Conservation (phyloP, 2,888 invertebrate species). For the Eupeodes latifasciatus region DNA sequence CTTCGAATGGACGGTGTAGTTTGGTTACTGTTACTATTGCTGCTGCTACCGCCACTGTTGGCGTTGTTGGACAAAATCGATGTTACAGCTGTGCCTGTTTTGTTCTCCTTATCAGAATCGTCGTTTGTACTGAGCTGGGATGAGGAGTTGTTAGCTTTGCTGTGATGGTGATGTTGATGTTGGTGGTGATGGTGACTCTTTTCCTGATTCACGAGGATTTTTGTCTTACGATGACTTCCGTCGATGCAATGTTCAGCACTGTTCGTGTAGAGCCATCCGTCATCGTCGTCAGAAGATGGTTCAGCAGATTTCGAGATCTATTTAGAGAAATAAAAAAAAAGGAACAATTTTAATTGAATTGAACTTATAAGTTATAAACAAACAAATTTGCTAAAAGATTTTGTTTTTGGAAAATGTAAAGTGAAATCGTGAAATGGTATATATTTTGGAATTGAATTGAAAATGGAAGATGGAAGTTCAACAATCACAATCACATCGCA, state of each 20-base stretch:
- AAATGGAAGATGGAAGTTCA: constrained; percentile 38
- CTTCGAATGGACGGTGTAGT: constrained; percentile 69
- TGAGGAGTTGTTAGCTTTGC: constrained; percentile 42
- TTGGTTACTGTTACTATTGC: constrained; percentile 58
- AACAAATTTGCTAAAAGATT: constrained; percentile 52
- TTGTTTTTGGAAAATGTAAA: constrained; percentile 14
- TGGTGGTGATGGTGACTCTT: constrained; percentile 46
- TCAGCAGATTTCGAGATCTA: constrained; percentile 84
- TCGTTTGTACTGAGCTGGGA: constrained; percentile 77
- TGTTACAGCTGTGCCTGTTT: constrained; percentile 79
- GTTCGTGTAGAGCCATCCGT: constrained; percentile 82
- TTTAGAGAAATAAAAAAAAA: constrained; percentile 1
- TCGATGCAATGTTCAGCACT: constrained; percentile 62
- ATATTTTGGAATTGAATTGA: constrained; percentile 3
- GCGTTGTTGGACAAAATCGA: constrained; percentile 61
- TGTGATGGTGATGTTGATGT: constrained; percentile 77
- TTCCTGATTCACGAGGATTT: constrained; percentile 79
- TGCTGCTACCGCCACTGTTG: constrained; percentile 7
- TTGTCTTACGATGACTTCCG: constrained; percentile 44
- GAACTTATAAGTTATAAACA: constrained; percentile 20
- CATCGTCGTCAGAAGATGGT: constrained; percentile 87
- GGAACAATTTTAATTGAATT: constrained; percentile 58
- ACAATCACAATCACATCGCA: constrained; percentile 64
- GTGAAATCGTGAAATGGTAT: constrained; percentile 69
- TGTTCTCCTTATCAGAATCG: constrained; percentile 84